Percentiles rank a stretch among this genome's conserved stretches.
Conservation (phyloP, 2,797 vertebrate species). For the Adrianichthys oophorus region DNA sequence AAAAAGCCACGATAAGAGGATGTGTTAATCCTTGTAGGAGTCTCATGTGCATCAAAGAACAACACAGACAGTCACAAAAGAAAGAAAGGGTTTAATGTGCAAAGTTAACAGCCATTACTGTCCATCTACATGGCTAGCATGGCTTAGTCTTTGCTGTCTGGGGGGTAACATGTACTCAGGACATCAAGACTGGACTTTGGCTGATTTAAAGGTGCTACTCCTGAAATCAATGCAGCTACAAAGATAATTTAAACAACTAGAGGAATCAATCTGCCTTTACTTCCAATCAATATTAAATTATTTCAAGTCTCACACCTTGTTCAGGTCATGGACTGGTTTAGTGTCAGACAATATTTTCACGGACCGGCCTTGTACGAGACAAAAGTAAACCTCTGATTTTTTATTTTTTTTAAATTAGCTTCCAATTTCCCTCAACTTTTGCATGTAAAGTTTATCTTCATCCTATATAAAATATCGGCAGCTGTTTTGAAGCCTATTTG, state of each 20-base stretch:
- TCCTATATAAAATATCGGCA: no score
- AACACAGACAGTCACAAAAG: conserved; percentile 9
- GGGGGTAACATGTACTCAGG: conserved; percentile 5
- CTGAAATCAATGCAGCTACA: not conserved
- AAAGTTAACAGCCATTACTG: conserved; percentile 53
- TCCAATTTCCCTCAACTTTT: no score
- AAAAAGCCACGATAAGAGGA: no score
- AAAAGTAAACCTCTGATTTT: no score
- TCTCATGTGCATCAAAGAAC: conserved; percentile 16
- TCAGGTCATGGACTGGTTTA: no score
- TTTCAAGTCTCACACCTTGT: not conserved
- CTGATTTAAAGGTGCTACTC: conserved; percentile 1
- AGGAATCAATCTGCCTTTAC: not conserved
- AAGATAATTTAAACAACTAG: not conserved
- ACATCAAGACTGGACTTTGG: conserved; percentile 11
- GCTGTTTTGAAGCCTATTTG: no score
- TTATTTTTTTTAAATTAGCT: no score
- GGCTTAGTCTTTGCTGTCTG: conserved; percentile 31
- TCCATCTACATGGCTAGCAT: conserved; percentile 38
- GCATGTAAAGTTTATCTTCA: no score
- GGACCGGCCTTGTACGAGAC: no score
- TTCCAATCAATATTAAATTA: conserved; percentile 1
- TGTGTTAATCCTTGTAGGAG: no score
- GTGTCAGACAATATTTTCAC: no score
- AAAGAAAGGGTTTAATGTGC: conserved; percentile 31